These are phyloP conservation scores for Euura saliciscinereae DNA, from an alignment of 1,140 invertebrate genomes.

Conservation along the genomic window DNA sequence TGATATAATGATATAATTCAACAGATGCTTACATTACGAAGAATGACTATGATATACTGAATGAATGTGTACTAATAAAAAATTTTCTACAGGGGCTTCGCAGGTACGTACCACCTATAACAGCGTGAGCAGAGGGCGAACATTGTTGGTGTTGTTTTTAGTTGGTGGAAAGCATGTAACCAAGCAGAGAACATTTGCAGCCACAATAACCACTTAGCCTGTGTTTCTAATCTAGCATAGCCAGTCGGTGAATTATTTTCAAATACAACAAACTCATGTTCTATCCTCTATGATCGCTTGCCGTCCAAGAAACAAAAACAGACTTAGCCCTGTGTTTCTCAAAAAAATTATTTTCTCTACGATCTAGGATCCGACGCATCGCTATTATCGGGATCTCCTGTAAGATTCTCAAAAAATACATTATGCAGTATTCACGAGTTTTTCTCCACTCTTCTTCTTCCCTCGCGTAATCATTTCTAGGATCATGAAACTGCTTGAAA, in stretches of 20 bases:
- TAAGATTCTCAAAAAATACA: too few species aligned
- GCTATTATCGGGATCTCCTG: too few species aligned
- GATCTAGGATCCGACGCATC: too few species aligned
- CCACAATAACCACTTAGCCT: conserved; percentile 44
- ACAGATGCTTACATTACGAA: background rate
- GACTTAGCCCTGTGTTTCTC: too few species aligned
- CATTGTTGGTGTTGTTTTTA: conserved; percentile 52
- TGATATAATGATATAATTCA: background rate
- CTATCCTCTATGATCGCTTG: background rate
- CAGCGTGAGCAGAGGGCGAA: conserved; percentile 48
- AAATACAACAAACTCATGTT: conserved; percentile 20
- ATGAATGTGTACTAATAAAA: conserved; percentile 8
- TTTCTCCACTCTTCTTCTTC: too few species aligned
- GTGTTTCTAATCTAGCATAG: conserved; percentile 40
- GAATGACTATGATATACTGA: conserved; percentile 8
- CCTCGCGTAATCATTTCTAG: too few species aligned
- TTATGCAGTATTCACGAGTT: too few species aligned
- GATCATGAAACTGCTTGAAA: background rate
- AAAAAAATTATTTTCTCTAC: too few species aligned
- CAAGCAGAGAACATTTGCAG: conserved; percentile 54
- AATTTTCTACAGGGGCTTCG: conserved; percentile 35
- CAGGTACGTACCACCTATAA: conserved; percentile 53
- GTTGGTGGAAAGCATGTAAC: conserved; percentile 55
- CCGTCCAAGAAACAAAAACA: background rate
- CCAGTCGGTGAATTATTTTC: conserved; percentile 30